Base-by-base conservation (phyloP, 2,888 invertebrate genomes). In the Omphaloscelis lunosa region DNA sequence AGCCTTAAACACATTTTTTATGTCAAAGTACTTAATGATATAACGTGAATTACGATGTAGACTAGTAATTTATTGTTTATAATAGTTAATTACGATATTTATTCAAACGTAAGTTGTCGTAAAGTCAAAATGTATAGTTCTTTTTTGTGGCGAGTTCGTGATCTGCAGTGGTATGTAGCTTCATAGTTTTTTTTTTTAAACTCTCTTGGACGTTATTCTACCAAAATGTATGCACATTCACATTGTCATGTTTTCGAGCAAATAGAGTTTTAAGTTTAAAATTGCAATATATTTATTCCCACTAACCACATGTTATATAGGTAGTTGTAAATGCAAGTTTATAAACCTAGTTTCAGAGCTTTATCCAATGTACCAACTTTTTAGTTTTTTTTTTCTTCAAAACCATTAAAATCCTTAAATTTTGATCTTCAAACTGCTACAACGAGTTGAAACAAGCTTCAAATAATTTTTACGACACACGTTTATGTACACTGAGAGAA, bases 1-100 rank as follows among this genome's bases (percentile, higher is more conserved):
- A 51, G 62, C 17, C 53, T 61, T 45, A 17, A 82, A 79, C 72
- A 84, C 77, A 84, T 86, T 80, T 86, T 80, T 77, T 66, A 81
- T 67, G 39, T 58, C 61, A 75, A 65, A 63, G 67, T 41, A 81
- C 11, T 11, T 68, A 53, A 62, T 72, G 62, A 59, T 39, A 56
- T 75, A 72, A 77, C 39, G 51, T 65, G 65, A 75, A 80, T 70
- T 75, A 63, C 27, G 39, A 68, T 41, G 51, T 85, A 65, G 63
- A 72, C 39, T 78, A 67, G 39, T 78, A 74, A 80, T 67, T 75
- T 73, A 77, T 78, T 84, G 53, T 80, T 76, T 65, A 34, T 62
- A 59, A 58, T 68, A 69, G 23, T 41, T 51, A 65, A 59, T 56
- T 80, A 59, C 59, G 48, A 73, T 62, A 75, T 76, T 81, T 73